Percentiles rank a stretch among this genome's conserved stretches.
Conservation (phyloP, 2,888 invertebrate species). For the Stenotaenia linearis region DNA sequence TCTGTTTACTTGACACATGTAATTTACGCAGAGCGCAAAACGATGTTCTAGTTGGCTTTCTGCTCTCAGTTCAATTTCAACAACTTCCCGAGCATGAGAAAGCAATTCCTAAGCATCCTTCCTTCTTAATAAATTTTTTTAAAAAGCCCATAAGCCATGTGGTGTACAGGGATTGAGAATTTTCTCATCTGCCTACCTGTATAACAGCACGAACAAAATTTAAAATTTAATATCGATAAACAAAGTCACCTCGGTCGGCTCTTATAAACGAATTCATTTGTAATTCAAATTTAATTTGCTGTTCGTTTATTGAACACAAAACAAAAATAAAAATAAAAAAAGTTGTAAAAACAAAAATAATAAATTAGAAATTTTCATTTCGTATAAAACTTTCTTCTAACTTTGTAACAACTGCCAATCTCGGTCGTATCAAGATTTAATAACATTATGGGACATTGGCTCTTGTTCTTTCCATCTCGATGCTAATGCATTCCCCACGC, state of each 20-base stretch:
- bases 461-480: background rate
- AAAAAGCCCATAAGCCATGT: background rate
- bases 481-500: conserved; percentile 2
- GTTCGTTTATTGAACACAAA: background rate
- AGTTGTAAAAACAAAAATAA: background rate
- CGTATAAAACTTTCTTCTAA: background rate
- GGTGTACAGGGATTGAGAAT: background rate
- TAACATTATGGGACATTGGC: conserved; percentile 10
- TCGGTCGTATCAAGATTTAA: background rate
- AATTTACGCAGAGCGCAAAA: conserved; percentile 23
- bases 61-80: conserved; percentile 6
- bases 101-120: background rate
- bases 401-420: background rate
- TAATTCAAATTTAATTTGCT: conserved; percentile 5
- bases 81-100: conserved; percentile 8
- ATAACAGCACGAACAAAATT: background rate
- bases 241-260: background rate
- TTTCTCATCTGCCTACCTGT: background rate
- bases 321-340: background rate
- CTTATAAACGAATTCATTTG: background rate
- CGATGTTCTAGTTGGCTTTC: background rate
- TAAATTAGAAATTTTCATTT: background rate
- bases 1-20: background rate
- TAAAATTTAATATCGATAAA: background rate
- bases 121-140: background rate